Evolutionary conservation across 2,797 vertebrate genomes (phyloP), one percentile per base, ranked within the genome.

Genomic region (Spea hammondii): DNA sequence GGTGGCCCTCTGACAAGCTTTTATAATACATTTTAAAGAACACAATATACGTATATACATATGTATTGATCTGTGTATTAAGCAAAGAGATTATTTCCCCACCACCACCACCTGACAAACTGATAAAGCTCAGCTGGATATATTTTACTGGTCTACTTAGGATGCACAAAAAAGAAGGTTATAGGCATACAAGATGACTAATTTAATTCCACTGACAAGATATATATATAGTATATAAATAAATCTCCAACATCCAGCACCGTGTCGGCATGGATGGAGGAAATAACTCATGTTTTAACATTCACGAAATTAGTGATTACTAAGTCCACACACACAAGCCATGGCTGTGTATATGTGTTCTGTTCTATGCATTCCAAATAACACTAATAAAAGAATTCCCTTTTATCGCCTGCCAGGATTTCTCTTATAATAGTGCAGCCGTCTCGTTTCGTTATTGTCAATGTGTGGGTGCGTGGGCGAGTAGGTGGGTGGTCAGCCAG

Each of bases 401-500:
- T 84, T 62, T 72, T 78, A 84, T 81, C 68, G 84, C 84, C 84
- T 85, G 84, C 70, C 4, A 13, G 84, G 74, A 17, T 76, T 77
- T 84, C 82, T 65, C 82, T 75, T 67, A 59, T 44, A 60, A 49
- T 83, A 82, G 77, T 82, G 73, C 83, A 78, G 84, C 83, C 83
- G 83, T 84, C 83, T 83, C 84, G 78, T 86, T 86, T 84, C 74
- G 78, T 85, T 84, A 84, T 78, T 87, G 82, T 86, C 84, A 85
- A 76, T 0, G 82, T 80, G 85, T 86, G 87, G 85, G 65, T 85
- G 83, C 74, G 83, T 88, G 84, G 86, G 88, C 86, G 87, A 86
- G 66, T 0, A 83, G 62, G 88, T 86, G 86, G 87, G 88, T 85
- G 87, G 85, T 54, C 77, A 75, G 84, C 85, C 82, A 82, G 85